Evolutionary conservation across 2,888 invertebrate genomes (phyloP), one percentile per base, ranked within the genome.

Genomic region (Chymomyza fuscimana): DNA sequence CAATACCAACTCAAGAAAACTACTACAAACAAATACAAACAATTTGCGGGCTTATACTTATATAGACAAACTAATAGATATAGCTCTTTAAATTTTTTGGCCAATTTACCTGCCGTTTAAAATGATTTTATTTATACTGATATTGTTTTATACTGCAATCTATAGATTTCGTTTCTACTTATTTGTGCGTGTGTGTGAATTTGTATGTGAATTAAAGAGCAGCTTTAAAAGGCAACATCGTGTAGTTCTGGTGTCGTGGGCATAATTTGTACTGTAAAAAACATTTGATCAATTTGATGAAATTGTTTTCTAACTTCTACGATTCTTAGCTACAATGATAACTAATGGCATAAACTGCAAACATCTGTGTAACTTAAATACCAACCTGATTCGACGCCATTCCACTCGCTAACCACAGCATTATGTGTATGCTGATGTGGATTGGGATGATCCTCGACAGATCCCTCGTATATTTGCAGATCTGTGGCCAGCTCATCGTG

Each of bases 401-500:
- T 91, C 91, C 91, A 91, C 80, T 91, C 92, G 69, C 90, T 90
- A 70, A 91, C 88, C 46, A 92, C 90, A 4, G 89, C 80, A 73
- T 92, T 91, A 69, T 91, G 91, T 16, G 81, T 80, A 72, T 89
- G 80, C 70, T 91, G 91, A 61, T 88, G 89, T 3, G 90, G 91
- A 81, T 91, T 91, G 15, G 91, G 90, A 80, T 88, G 90, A 78
- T 91, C 90, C 73, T 91, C 90, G 16, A 91, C 90, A 16, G 89
- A 89, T 19, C 91, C 91, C 73, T 92, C 91, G 72, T 89, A 91
- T n/a, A 90, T 82, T 61, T 91, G 82, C 60, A 90, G 75, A 71
- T 91, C 88, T n/a, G 90, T 93, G 25, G 93, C 93, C 65, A 94
- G 93, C 32, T 94, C 93, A 80, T 96, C 95, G 64, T 94, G 94